Evolutionary conservation across 2,888 invertebrate species (phyloP), one percentile per base, ranked within the genome.

Genomic region (Dasypogon diadema): DNA sequence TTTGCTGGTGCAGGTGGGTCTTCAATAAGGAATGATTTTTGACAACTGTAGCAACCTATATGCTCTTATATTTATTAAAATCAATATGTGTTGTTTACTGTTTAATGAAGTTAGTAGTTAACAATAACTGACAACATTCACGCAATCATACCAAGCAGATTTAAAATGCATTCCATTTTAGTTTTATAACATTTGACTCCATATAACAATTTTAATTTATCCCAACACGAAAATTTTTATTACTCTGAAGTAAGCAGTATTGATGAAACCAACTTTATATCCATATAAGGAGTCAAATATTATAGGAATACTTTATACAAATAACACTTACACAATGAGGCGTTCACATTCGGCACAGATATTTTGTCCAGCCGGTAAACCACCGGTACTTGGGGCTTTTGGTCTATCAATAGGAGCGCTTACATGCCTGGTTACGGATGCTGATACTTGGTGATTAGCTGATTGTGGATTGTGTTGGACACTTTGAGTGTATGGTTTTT

Each of bases 291-390:
- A n/a, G n/a, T n/a, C n/a, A n/a, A n/a, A n/a, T n/a, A n/a, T n/a
- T n/a, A n/a, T n/a, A n/a, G n/a, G n/a, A n/a, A 30, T 8, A 30
- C 8, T 30, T 30, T 5, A 30, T 8, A 30, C 3, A 5, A 30
- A 42, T 16, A 26, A 90, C 89, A 93, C 97, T 96, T 93, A 98
- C 98, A 96, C 95, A 88, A 98, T 97, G 84, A 97, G 92, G 84
- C 97, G 92, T 87, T 97, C 97, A 90, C 99, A 99, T 85, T 97
- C 97, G 81, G 94, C 94, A 90, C 99, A 99, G 87, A 96, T 93
- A 88, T 96, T 96, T 88, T 96, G 95, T 83, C 94, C 93, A 81
- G 94, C 91, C 81, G 93, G 93, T 82, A 95, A 89, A 84, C 92
- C 93, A 82, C 90, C 91, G 81, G 90, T 91, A 84, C 90, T 88